Evolutionary conservation across 2,797 vertebrate species (phyloP).

Genomic region (Gallinago solitaria): DNA sequence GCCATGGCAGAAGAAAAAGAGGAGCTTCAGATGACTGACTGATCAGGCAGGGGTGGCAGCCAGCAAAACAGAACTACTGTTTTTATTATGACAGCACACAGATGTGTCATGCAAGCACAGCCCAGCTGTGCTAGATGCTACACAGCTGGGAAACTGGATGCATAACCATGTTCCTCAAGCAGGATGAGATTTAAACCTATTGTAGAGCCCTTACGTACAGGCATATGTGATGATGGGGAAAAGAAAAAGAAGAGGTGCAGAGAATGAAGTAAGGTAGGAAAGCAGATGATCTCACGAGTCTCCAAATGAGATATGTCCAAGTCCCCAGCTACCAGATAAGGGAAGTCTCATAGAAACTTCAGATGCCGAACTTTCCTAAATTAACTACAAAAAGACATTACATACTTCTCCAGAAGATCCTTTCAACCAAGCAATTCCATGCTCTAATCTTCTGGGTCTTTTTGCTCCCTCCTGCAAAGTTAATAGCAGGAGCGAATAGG

Average conservation of each 20-base stretch:
- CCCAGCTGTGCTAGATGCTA: background rate
- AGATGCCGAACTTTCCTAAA: background rate
- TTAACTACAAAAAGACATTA: background rate
- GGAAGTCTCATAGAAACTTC: background rate
- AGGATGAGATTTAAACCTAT: background rate
- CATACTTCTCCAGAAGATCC: background rate
- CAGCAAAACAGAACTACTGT: background rate
- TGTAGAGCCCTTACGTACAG: background rate
- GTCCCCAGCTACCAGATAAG: background rate
- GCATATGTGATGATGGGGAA: background rate
- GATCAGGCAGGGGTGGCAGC: background rate
- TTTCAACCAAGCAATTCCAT: background rate
- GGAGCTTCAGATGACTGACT: background rate
- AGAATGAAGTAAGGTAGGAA: background rate
- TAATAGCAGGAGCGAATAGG: background rate
- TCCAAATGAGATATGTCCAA: background rate
- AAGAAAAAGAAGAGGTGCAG: background rate
- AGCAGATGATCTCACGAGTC: background rate
- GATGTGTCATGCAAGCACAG: background rate
- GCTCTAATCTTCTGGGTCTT: background rate
- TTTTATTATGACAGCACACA: background rate
- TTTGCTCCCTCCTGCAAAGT: background rate
- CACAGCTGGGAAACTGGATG: background rate
- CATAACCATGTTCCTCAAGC: background rate
- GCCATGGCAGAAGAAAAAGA: background rate